phyloP scores from a whole-genome alignment of 2,888 invertebrate genomes.

The Encarsia formosa region DNA sequence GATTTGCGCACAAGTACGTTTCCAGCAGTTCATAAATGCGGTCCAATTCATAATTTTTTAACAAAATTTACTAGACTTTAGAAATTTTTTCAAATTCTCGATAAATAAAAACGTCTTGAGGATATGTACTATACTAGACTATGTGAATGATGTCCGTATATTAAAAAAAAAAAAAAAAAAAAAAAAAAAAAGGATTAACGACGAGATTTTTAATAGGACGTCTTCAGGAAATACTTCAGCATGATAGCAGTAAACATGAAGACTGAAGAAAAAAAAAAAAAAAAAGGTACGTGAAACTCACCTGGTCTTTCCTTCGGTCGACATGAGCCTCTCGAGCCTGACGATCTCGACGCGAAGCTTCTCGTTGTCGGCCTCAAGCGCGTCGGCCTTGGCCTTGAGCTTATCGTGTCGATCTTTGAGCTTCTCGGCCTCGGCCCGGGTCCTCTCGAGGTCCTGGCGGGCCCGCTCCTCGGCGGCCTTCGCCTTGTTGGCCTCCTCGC shows the following conservation, averaged over 20 bases:
- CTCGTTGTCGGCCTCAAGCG: constrained; percentile 70
- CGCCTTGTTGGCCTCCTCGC: constrained; percentile 73
- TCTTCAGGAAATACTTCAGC: no score
- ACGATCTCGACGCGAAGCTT: constrained; percentile 68
- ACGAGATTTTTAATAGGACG: no score
- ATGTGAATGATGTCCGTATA: no score
- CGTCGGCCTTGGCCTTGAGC: constrained; percentile 68
- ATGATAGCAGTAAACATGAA: not conserved
- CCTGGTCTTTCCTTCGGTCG: constrained; percentile 55
- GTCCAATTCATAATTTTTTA: no score
- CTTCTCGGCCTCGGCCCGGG: constrained; percentile 86
- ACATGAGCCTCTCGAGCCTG: constrained; percentile 61
- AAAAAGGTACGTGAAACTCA: not conserved
- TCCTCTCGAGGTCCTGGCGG: constrained; percentile 73
- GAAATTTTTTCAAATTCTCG: no score
- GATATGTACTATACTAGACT: no score
- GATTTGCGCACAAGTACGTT: no score
- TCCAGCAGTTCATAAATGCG: no score
- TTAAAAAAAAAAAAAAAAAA: no score
- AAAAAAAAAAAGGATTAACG: no score
- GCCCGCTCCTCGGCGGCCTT: constrained; percentile 75
- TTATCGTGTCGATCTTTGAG: constrained; percentile 82
- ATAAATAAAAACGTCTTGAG: no score
- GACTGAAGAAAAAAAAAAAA: not conserved
- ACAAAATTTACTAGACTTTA: no score